Evolutionary conservation across 92 coral and sea anemone genomes (phyloP).

Genomic region (Siderastrea siderea): DNA sequence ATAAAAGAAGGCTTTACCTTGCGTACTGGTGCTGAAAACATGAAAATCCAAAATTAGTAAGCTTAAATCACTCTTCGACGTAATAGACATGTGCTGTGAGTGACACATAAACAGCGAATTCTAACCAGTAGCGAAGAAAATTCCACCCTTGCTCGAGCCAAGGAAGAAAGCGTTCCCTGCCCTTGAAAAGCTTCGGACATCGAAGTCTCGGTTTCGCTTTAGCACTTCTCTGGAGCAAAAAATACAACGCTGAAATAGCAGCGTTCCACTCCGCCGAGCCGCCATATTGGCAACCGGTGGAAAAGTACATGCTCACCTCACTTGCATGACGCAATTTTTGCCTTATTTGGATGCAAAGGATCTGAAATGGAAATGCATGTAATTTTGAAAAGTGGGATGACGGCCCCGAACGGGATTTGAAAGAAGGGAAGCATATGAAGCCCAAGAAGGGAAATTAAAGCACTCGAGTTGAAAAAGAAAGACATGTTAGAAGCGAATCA

Average conservation of each 20-base stretch:
- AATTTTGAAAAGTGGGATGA: too few species aligned
- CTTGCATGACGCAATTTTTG: slow-evolving; percentile 41
- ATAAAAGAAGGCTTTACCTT: slow-evolving; percentile 25
- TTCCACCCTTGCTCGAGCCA: slow-evolving; percentile 30
- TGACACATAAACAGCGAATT: slow-evolving; percentile 10
- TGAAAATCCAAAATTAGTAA: background rate
- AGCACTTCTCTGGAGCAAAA: slow-evolving; percentile 37
- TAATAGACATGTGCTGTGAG: background rate
- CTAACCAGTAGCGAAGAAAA: slow-evolving; percentile 23
- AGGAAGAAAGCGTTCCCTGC: slow-evolving; percentile 1
- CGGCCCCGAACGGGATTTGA: too few species aligned
- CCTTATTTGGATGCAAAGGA: slow-evolving; percentile 19
- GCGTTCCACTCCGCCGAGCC: slow-evolving; percentile 36
- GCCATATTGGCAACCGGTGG: slow-evolving; percentile 56
- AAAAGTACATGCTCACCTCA: slow-evolving; percentile 26
- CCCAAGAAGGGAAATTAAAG: too few species aligned
- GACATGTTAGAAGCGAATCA: too few species aligned
- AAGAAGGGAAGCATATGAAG: too few species aligned
- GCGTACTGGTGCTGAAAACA: slow-evolving; percentile 15
- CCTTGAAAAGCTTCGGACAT: slow-evolving; percentile 9
- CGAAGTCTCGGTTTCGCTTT: background rate
- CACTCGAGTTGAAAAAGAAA: too few species aligned
- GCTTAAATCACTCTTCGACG: background rate
- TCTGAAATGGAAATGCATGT: background rate
- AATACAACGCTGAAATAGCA: slow-evolving; percentile 29